Base-by-base conservation (phyloP, 1,140 invertebrate species). In the Hypothenemus hampei region DNA sequence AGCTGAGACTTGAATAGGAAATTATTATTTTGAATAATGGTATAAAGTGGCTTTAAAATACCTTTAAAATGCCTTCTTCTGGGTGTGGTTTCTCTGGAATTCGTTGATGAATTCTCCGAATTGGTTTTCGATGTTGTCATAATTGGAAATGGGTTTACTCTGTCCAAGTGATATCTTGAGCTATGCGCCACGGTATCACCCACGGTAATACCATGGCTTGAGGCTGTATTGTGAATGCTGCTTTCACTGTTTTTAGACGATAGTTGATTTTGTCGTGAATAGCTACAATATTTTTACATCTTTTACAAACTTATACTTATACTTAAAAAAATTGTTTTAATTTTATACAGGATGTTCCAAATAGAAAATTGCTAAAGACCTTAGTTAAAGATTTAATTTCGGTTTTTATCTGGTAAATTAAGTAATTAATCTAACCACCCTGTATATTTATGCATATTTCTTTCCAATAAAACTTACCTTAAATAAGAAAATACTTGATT, bases 241-340 rank as follows among this genome's bases (percentile, higher is more conserved):
- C 74, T 76, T 62, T 84, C 77, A 67, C 80, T 79, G 66, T 79
- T 80, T 75, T 87, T 81, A 65, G 79, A 79, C n/a, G 87, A 89
- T 2, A 91, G 78, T 22, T 89, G 77, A 72, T 91, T 91, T 75
- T 90, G 88, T 41, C 87, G 81, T 7, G 88, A 90, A 69, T 91
- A 89, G 68, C 87, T 91, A 74, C 13, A 69, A 61, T n/a, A n/a
- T n/a, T n/a, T n/a, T n/a, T n/a, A n/a, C n/a, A n/a, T n/a, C n/a
- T n/a, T n/a, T n/a, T n/a, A n/a, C n/a, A n/a, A n/a, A n/a, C n/a
- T n/a, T n/a, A n/a, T n/a, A n/a, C n/a, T n/a, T n/a, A n/a, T n/a
- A n/a, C n/a, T n/a, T n/a, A n/a, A n/a, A n/a, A n/a, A n/a, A n/a
- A n/a, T n/a, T n/a, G n/a, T n/a, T n/a, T n/a, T n/a, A n/a, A n/a